Evolutionary conservation across 2,888 invertebrate genomes (phyloP), one percentile per base, ranked within the genome.

Genomic region (Drosophila infuscata): DNA sequence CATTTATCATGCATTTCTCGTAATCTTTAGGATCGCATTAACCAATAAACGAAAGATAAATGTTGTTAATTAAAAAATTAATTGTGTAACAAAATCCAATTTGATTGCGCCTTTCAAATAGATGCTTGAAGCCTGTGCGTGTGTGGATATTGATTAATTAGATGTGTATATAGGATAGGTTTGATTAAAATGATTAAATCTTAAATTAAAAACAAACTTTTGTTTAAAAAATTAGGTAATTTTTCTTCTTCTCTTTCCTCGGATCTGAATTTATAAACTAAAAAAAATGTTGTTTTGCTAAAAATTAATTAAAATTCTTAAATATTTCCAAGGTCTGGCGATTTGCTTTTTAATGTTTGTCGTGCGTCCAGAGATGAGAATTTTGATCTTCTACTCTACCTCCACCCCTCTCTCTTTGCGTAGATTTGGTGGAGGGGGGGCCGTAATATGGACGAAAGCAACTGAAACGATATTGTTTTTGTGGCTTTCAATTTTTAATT

Each of bases 401-500:
- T 32, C 20, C 20, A 29, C 8, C n/a, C 32, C 43, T 49, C 29
- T 17, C 57, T 57, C n/a, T 8, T 36, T 4, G 32, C 41, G 29
- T 25, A 20, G 15, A 25, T 36, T 20, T 4, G 30, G 17, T n/a
- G 25, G 15, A 41, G 17, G 36, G 32, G 20, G 15, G 38, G 36
- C 12, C 46, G 54, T 35, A 35, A 33, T 36, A 51, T 51, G 41
- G 53, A 51, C 36, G 29, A 79, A 53, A 63, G 68, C 71, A 63
- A 64, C 62, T 66, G 58, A 67, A 70, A 60, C 77, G 41, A 76
- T 67, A 54, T 76, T 76, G 66, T 67, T 65, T 53, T 71, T 70
- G 63, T 69, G 63, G 61, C 69, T 61, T 43, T 68, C 61, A 54
- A 61, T 53, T 30, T 57, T 70, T 43, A 59, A 53, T 64, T 61